Conservation (phyloP, 2,113 vertebrate species). For the Reinhardtius hippoglossoides region DNA sequence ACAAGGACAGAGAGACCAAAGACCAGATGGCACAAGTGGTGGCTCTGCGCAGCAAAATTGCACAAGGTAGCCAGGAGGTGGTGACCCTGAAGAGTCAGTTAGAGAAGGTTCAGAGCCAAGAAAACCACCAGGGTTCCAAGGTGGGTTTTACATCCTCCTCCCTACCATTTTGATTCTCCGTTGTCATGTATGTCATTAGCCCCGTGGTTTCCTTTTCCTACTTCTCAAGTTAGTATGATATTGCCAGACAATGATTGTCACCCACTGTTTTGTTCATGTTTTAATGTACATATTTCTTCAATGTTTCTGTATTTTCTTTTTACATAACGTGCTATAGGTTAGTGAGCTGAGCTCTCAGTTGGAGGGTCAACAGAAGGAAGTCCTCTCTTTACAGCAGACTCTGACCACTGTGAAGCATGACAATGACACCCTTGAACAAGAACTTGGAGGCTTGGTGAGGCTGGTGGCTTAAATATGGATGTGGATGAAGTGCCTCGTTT, state of each 20-base stretch:
- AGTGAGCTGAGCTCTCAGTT: slow-evolving; percentile 86
- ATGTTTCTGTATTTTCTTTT: background rate
- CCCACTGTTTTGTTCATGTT: background rate
- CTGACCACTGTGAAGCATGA: slow-evolving; percentile 85
- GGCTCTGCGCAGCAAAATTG: slow-evolving; percentile 83
- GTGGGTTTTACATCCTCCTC: slow-evolving; percentile 80
- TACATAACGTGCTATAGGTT: slow-evolving; percentile 78
- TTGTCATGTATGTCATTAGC: background rate
- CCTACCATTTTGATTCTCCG: background rate
- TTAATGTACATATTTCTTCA: slow-evolving; percentile 31
- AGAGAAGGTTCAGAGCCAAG: slow-evolving; percentile 84
- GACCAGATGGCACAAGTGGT: slow-evolving; percentile 86
- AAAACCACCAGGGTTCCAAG: slow-evolving; percentile 85
- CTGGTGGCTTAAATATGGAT: background rate
- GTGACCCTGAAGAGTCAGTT: slow-evolving; percentile 85
- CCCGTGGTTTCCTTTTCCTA: too few species aligned
- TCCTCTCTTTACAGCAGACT: slow-evolving; percentile 85
- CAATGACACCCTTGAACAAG: slow-evolving; percentile 87
- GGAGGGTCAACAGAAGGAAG: slow-evolving; percentile 85
- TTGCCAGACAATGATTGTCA: background rate
- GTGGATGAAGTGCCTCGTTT: background rate
- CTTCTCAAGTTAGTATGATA: background rate
- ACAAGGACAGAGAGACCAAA: slow-evolving; percentile 81
- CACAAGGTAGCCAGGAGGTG: slow-evolving; percentile 89
- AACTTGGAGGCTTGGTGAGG: slow-evolving; percentile 90